Base-by-base conservation (phyloP, 2,888 invertebrate genomes). In the Archips crataeganus region DNA sequence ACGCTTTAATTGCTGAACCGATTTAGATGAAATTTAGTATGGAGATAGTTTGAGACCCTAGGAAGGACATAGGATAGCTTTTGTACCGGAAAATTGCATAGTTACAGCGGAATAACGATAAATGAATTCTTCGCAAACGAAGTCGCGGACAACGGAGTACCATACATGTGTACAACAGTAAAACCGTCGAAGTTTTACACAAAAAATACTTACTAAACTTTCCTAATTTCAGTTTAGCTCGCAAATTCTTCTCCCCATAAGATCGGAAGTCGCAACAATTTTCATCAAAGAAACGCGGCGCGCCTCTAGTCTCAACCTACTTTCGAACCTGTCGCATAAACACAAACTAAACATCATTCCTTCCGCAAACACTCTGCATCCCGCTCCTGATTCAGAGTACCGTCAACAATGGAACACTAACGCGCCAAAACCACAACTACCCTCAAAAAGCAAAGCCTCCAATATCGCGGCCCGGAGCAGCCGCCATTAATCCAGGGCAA, bases 401-500 rank as follows among this genome's bases (percentile, higher is more conserved):
- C n/a, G 5, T 39, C 32, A 36, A 39, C 34, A 23, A 13, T 23
- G n/a, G 11, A 2, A 49, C 59, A 32, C n/a, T 45, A 67, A 59
- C 67, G 60, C 47, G 59, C 10, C 47, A 60, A 34, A 47, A 60
- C 59, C 59, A 47, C 10, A 42, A 63, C 63, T 63, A 65, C 65
- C 51, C 51, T 49, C 51, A 65, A 39, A 65, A 65, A 51, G 45
- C 47, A 65, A 65, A 51, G 32, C 47, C 59, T 42, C 67, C 59
- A 68, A 68, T 67, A 67, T 67, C 47, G 65, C 66, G 15, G 47
- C 51, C 13, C 36, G n/a, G 65, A n/a, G 34, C 45, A 23, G 42
- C 6, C 62, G 42, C 32, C 60, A 61, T 69, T 69, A 69, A 69
- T 36, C 68, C 69, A n/a, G 13, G 23, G 61, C 69, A 69, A 69